phyloP scores from a whole-genome alignment of 2,797 vertebrate species.

The Spheniscus humboldti region DNA sequence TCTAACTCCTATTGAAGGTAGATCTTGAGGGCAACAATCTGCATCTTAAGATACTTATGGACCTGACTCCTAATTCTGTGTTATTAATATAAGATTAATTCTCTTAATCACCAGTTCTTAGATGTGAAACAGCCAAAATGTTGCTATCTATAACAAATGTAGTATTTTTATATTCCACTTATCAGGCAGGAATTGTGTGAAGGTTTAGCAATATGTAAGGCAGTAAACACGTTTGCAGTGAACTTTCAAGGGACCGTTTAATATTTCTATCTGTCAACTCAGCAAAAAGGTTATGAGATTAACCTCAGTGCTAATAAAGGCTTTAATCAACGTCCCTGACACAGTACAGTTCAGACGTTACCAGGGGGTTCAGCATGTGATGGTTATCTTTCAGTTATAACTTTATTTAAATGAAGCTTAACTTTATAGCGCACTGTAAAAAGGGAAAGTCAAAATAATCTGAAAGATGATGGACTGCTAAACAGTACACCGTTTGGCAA shows the following conservation, averaged over 20 bases:
- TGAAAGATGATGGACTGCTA: neutral
- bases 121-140: neutral
- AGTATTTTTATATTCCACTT: neutral
- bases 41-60: neutral
- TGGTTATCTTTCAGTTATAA: neutral
- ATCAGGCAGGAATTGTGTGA: neutral
- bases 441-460: conserved; percentile 25
- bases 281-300: neutral
- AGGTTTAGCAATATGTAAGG: neutral
- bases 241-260: neutral
- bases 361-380: neutral
- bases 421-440: conserved; percentile 28
- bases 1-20: neutral
- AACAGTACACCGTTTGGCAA: neutral
- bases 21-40: neutral
- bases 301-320: neutral
- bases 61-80: neutral
- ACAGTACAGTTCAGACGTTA: neutral
- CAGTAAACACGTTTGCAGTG: neutral
- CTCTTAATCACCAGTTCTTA: neutral
- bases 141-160: neutral
- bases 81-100: neutral
- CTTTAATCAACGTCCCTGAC: neutral
- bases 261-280: neutral
- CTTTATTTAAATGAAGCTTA: neutral